Evolutionary conservation across 2,113 vertebrate genomes (phyloP).

Genomic region (Peromyscus californicus): DNA sequence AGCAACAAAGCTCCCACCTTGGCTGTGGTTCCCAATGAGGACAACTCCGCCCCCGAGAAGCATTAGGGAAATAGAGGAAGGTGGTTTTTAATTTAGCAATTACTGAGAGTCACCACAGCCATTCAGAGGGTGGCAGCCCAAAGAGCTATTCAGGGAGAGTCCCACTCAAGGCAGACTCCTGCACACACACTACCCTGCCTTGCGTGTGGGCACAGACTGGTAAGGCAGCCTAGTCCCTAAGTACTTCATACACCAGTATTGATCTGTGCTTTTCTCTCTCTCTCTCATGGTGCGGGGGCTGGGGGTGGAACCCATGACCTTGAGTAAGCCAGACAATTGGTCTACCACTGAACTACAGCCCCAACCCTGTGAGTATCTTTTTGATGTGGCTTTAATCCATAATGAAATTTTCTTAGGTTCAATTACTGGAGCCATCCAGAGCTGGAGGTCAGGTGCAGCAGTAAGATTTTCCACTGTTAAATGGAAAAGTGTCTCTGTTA

Average conservation of each 20-base stretch:
- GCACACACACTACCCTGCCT: not conserved
- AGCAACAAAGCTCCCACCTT: not conserved
- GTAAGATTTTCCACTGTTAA: conserved; percentile 12
- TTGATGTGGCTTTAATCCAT: conserved; percentile 17
- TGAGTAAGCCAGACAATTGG: not conserved
- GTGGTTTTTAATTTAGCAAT: not conserved
- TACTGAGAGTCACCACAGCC: not conserved
- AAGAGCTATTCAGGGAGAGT: not conserved
- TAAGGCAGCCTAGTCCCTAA: not conserved
- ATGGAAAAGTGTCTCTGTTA: not conserved
- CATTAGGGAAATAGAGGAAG: not conserved
- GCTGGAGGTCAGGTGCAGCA: not conserved
- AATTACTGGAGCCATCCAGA: conserved; percentile 5
- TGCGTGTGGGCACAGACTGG: not conserved
- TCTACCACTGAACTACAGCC: not conserved
- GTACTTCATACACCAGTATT: not conserved
- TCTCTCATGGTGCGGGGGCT: not conserved
- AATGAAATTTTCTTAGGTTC: conserved; percentile 18
- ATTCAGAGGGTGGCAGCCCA: not conserved
- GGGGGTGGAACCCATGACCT: not conserved
- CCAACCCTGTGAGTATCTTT: not conserved
- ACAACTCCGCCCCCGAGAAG: not conserved
- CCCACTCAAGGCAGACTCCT: not conserved
- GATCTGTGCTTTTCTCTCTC: not conserved
- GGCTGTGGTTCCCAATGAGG: not conserved